Conservation (phyloP, 2,888 invertebrate species). For the Eristalis intricaria region DNA sequence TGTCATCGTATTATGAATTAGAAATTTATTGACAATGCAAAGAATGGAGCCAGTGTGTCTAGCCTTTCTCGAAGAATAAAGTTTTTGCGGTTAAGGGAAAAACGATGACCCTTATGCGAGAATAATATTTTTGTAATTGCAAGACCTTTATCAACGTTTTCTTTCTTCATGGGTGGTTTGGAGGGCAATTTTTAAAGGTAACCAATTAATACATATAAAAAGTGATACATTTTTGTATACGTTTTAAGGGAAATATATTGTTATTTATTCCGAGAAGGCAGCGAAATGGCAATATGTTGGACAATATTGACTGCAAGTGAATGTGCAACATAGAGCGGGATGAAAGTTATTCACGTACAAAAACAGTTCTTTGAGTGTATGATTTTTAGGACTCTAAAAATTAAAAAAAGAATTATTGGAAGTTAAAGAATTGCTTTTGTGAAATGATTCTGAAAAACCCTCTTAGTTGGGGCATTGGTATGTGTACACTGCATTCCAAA, state of each 20-base stretch:
- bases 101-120: slow-evolving; percentile 34
- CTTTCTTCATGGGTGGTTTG: slow-evolving; percentile 52
- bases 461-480: too few species aligned
- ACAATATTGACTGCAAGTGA: not conserved
- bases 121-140: slow-evolving; percentile 56
- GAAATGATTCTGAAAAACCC: too few species aligned
- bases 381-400: too few species aligned
- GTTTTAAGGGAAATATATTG: not conserved
- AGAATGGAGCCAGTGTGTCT: slow-evolving; percentile 67
- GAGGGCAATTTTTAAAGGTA: slow-evolving; percentile 22
- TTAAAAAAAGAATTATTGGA: too few species aligned
- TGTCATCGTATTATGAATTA: slow-evolving; percentile 66
- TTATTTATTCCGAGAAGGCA: slow-evolving; percentile 11
- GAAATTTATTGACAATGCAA: slow-evolving; percentile 55
- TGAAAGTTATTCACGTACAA: not conserved
- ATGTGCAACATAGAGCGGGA: not conserved
- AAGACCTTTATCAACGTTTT: slow-evolving; percentile 18
- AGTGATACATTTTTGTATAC: slow-evolving; percentile 37
- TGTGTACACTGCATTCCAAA: too few species aligned
- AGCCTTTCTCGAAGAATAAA: slow-evolving; percentile 58
- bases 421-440: too few species aligned
- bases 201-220: slow-evolving; percentile 46
- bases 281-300: not conserved
- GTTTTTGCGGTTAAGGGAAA: slow-evolving; percentile 63
- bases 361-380: not conserved